Evolutionary conservation across 2,888 invertebrate species (phyloP), one percentile per base, ranked within the genome.

Genomic region (Tuta absoluta): DNA sequence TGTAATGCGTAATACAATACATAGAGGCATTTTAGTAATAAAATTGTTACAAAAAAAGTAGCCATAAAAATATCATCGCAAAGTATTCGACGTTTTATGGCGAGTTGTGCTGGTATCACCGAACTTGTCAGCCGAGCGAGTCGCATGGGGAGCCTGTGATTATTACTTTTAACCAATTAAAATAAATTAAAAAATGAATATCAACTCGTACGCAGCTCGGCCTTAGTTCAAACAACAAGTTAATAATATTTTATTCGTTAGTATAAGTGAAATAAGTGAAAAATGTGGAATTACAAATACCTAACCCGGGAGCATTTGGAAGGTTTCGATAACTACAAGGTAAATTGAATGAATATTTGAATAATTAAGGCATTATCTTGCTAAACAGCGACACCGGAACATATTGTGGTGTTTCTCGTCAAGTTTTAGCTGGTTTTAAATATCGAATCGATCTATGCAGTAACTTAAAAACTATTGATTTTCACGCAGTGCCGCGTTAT

Each of bases 301-400:
- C 93, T 99, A 70, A 93, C 94, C 63, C 93, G 94, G 72, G 95
- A 96, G 75, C 97, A 98, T 82, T 94, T 99, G 66, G 93, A 95
- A 81, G 99, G 98, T 71, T 99, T 99, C 91, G 97, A 98, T 89
- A 96, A 96, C 86, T 99, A 98, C 84, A 98, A 98, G 95, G 98
- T 91, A 84, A 71, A 23, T 37, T 33, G 10, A n/a, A 24, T 60
- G n/a, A 38, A 38, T 59, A n/a, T 19, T 38, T 41, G 41, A 41
- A 41, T 41, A 41, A 41, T 41, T 41, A 41, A 3, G 1, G 14
- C 14, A 41, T n/a, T n/a, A 41, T n/a, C 12, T 41, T 41, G 41
- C n/a, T 41, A n/a, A 41, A 41, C 2, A 14, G 14, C 41, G 1
- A n/a, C 5, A 38, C 5, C 14, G n/a, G 41, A n/a, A 14, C n/a